Evolutionary conservation across 2,888 invertebrate species (phyloP), one percentile per base, ranked within the genome.

Genomic region (Ephialtes manifestator): DNA sequence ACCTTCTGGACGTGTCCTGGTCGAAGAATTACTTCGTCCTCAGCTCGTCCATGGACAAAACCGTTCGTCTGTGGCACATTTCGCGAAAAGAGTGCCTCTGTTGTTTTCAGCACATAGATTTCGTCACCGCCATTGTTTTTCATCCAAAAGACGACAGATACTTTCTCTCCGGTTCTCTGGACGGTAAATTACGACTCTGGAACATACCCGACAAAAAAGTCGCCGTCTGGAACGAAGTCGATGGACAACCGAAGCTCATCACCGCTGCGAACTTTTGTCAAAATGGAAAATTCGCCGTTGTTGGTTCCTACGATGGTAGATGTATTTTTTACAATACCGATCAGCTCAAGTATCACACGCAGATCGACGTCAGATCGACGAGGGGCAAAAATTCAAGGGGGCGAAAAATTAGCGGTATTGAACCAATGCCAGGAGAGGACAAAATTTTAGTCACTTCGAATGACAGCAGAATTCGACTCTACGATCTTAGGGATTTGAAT

Each of bases 191-290:
- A 71, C 95, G 99, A n/a, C 95, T 99, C 8, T 99, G 99, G 99
- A 99, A 99, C 94, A 99, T 99, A 92, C 99, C 99, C 0, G 99
- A 99, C 93, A 99, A 99, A 94, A 99, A 99, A 94, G 99, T 99
- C 8, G 98, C 99, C 0, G 96, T 99, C 8, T 99, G 99, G 99
- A 99, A 98, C 94, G 99, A 99, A 95, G 97, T 99, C 0, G 98
- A 98, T 93, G 98, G 98, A n/a, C 97, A 97, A 91, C 97, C 97
- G 1, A 98, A 98, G 92, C 95, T 99, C 13, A 99, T 99, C 92
- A 99, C 99, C 0, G 98, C 99, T 0, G 99, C 99, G 0, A 99
- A 99, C 94, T 99, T 99, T 95, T 99, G 99, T 92, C 98, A 98
- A 93, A 99, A 99, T 95, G 99, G 99, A 10, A 99, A 99, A 94